A percentile compares a stretch with the other conserved stretches of the same genome.
phyloP scores from a whole-genome alignment of 2,113 vertebrate species.

The Plotosus lineatus region DNA sequence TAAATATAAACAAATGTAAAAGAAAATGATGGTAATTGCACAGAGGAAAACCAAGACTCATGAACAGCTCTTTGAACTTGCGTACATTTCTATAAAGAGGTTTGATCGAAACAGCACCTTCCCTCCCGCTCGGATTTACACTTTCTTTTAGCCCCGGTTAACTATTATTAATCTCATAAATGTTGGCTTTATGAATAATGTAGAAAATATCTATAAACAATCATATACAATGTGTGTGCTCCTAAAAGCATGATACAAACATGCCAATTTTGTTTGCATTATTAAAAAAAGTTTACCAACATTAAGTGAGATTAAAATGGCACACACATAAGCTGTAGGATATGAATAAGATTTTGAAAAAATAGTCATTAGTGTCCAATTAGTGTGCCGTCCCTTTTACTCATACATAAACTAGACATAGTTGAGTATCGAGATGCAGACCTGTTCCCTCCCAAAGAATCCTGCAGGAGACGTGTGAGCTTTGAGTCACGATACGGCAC shows the following conservation, averaged over 20 bases:
- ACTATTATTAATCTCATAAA: not conserved
- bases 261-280: not conserved
- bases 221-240: not conserved
- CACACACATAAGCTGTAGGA: not conserved
- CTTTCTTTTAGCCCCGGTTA: not conserved
- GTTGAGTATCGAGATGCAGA: conserved; percentile 55
- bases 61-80: not conserved
- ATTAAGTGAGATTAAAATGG: not conserved
- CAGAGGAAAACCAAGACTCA: not conserved
- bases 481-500: conserved; percentile 98
- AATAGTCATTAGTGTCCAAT: not conserved
- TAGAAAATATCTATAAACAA: not conserved
- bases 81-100: too few relatives aligned
- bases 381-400: too few relatives aligned
- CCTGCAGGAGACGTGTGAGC: conserved; percentile 91
- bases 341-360: not conserved
- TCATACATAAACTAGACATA: not conserved
- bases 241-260: too few relatives aligned
- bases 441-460: conserved; percentile 98
- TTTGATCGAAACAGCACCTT: too few relatives aligned
- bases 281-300: not conserved
- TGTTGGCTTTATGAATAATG: not conserved
- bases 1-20: not conserved
- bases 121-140: too few relatives aligned
- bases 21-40: not conserved